These are phyloP conservation scores for Dicentrarchus labrax DNA, from an alignment of 2,113 vertebrate genomes.

Conservation along the genomic window DNA sequence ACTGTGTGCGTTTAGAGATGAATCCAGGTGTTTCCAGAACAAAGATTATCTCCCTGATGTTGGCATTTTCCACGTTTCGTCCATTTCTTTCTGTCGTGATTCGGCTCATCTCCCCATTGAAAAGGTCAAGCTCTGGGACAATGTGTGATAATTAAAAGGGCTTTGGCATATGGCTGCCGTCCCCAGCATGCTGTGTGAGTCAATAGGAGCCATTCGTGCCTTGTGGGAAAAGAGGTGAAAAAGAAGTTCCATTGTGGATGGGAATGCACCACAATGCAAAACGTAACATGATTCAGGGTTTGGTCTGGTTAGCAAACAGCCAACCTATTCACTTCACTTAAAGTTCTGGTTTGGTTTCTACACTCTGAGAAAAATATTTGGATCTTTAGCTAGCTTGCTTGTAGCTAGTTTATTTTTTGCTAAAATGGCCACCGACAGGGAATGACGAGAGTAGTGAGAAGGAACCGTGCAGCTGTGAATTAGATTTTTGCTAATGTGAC, in stretches of 20 bases:
- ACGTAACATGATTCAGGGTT: not conserved
- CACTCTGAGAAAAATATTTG: not conserved
- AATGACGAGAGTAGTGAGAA: not conserved
- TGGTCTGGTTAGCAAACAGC: no score
- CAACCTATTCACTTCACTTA: no score
- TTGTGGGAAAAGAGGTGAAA: not conserved
- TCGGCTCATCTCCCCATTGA: constrained; percentile 11
- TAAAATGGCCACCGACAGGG: not conserved
- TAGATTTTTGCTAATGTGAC: not conserved
- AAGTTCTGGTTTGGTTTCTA: not conserved
- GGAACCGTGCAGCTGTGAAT: no score
- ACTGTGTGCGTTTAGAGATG: not conserved
- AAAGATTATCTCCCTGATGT: not conserved
- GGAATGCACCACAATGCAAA: not conserved
- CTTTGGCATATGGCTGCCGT: constrained; percentile 63
- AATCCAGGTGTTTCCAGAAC: not conserved
- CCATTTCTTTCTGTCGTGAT: not conserved
- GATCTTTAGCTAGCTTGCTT: not conserved
- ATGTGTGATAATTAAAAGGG: constrained; percentile 72
- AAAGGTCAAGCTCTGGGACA: constrained; percentile 69
- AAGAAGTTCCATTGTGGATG: not conserved
- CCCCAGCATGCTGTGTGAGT: constrained; percentile 37
- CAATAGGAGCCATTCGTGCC: constrained; percentile 27
- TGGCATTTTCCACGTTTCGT: constrained; percentile 25
- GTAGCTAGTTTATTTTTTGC: not conserved